phyloP scores from a whole-genome alignment of 2,888 invertebrate species.

The Stenoptilia bipunctidactyla region DNA sequence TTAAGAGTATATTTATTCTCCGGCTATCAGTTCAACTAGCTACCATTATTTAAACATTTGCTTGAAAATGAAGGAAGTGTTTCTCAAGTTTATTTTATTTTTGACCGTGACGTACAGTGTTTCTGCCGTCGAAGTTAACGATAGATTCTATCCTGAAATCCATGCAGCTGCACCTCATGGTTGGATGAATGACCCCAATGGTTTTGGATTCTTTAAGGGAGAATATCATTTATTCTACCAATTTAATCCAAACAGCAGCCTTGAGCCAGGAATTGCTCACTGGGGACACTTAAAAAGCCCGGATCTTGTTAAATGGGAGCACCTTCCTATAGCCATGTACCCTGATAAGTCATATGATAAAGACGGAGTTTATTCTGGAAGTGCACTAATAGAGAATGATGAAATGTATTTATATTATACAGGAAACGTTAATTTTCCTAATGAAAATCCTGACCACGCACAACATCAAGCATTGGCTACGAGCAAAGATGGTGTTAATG shows the following conservation, averaged over 20 bases:
- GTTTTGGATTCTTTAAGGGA: slow-evolving; percentile 41
- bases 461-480: slow-evolving; percentile 42
- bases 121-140: slow-evolving; percentile 13
- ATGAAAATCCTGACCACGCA: slow-evolving; percentile 28
- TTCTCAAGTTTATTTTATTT: slow-evolving; percentile 17
- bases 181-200: slow-evolving; percentile 72
- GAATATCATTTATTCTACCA: slow-evolving; percentile 66
- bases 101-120: slow-evolving; percentile 19
- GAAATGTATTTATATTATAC: slow-evolving; percentile 48
- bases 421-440: slow-evolving; percentile 36
- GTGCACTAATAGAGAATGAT: slow-evolving; percentile 42
- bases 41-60: background rate
- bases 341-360: slow-evolving; percentile 48
- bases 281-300: slow-evolving; percentile 65
- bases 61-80: slow-evolving; percentile 14
- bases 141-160: slow-evolving; percentile 35
- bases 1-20: background rate
- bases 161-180: slow-evolving; percentile 43
- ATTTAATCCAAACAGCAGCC: slow-evolving; percentile 46
- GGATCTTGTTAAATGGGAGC: slow-evolving; percentile 58
- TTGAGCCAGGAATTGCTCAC: slow-evolving; percentile 39
- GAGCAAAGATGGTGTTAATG: slow-evolving; percentile 38
- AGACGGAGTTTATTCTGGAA: slow-evolving; percentile 58
- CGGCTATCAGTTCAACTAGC: background rate
- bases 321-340: slow-evolving; percentile 51